Conservation (phyloP, 2,113 vertebrate genomes). For the Montifringilla adamsi region DNA sequence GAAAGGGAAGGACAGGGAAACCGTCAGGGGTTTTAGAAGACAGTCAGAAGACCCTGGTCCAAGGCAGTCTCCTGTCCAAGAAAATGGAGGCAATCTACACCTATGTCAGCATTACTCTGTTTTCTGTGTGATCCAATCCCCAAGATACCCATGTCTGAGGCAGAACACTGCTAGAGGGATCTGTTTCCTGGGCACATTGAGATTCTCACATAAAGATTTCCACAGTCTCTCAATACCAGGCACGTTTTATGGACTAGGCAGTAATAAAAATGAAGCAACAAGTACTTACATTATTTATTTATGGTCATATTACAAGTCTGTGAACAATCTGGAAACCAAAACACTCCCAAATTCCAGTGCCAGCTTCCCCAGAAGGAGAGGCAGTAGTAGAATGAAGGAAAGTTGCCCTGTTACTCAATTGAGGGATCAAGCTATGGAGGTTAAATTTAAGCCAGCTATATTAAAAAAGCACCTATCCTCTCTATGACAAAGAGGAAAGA, state of each 20-base stretch:
- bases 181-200: neutral
- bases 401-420: neutral
- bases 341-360: neutral
- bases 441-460: neutral
- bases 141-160: neutral
- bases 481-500: neutral
- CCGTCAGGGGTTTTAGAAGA: neutral
- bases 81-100: neutral
- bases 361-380: neutral
- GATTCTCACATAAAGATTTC: neutral
- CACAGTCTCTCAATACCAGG: neutral
- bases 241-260: neutral
- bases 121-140: neutral
- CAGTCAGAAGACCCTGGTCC: neutral
- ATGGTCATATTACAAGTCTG: neutral
- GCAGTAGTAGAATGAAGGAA: neutral
- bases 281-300: slow-evolving; percentile 8
- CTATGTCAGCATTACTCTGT: neutral
- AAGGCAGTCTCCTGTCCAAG: neutral
- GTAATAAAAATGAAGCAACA: neutral
- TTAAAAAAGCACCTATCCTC: neutral
- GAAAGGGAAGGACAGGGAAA: neutral
- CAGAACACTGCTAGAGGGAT: neutral
- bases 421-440: neutral
- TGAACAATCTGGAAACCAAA: slow-evolving; percentile 23